phyloP scores from a whole-genome alignment of 2,888 invertebrate genomes.

The Coelinius sp. region DNA sequence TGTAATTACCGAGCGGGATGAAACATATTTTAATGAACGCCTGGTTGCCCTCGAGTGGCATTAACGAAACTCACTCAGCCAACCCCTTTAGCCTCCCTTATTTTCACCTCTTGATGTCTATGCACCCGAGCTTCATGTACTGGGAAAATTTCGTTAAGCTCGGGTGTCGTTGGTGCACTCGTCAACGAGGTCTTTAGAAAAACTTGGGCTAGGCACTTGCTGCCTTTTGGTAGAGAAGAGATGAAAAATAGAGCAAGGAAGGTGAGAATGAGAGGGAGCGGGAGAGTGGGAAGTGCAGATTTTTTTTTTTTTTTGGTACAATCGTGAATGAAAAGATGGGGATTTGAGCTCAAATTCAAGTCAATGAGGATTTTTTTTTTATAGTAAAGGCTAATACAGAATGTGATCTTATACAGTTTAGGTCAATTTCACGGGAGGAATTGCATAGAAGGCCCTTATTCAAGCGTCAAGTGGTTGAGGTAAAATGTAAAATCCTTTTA shows the following conservation, averaged over 20 bases:
- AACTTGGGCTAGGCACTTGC: neutral
- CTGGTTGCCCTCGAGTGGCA: neutral
- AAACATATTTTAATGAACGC: slow-evolving; percentile 64
- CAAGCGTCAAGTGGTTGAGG: too few relatives aligned
- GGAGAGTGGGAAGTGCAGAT: too few relatives aligned
- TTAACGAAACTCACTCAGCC: neutral
- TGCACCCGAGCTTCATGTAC: neutral
- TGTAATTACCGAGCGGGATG: slow-evolving; percentile 62
- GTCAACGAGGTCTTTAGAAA: neutral
- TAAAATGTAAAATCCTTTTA: too few relatives aligned
- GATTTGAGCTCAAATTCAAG: too few relatives aligned
- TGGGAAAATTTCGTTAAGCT: neutral
- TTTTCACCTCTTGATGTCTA: neutral
- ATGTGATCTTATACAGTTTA: too few relatives aligned
- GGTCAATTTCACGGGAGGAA: too few relatives aligned
- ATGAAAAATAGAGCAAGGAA: slow-evolving; percentile 28
- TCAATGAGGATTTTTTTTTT: too few relatives aligned
- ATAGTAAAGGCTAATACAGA: too few relatives aligned
- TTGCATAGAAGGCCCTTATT: too few relatives aligned
- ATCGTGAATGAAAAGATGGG: too few relatives aligned
- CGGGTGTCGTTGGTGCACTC: neutral
- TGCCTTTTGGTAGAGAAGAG: neutral
- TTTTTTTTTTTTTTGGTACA: too few relatives aligned
- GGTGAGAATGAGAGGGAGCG: neutral
- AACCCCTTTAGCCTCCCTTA: neutral